Conservation (phyloP, 53 echinoderm and acorn worm genomes). For the Arbacia lixula region DNA sequence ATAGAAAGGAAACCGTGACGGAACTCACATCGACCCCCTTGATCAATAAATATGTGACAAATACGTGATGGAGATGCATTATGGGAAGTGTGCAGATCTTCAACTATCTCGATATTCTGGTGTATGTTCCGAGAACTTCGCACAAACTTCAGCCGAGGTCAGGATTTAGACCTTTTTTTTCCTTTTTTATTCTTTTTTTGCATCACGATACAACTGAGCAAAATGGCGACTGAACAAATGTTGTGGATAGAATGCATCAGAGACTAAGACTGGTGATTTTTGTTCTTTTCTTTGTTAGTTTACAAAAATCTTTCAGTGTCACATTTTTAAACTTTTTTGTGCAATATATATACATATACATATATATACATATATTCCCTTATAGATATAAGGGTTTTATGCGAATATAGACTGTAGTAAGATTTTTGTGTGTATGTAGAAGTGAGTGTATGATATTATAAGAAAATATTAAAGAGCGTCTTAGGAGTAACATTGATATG, state of each 20-base stretch:
- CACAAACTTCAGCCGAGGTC: too few relatives aligned
- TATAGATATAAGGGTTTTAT: constrained; percentile 43
- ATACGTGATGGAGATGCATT: too few relatives aligned
- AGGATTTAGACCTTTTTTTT: too few relatives aligned
- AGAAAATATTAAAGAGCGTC: constrained; percentile 43
- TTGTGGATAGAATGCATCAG: not conserved
- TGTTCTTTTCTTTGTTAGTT: constrained; percentile 16
- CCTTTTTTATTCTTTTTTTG: too few relatives aligned
- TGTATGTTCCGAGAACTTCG: too few relatives aligned
- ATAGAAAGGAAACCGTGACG: too few relatives aligned
- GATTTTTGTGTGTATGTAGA: constrained; percentile 54
- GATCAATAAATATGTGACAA: too few relatives aligned
- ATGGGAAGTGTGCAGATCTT: too few relatives aligned
- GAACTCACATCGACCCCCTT: too few relatives aligned
- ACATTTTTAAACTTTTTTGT: constrained; percentile 57
- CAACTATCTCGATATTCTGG: too few relatives aligned
- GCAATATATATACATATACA: constrained; percentile 52
- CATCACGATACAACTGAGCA: constrained; percentile 5
- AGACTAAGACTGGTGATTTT: constrained; percentile 3
- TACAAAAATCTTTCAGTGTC: constrained; percentile 46
- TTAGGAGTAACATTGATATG: constrained; percentile 43
- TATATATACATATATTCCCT: constrained; percentile 45
- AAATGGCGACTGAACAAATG: constrained; percentile 20
- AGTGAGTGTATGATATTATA: constrained; percentile 47
- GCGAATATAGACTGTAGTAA: constrained; percentile 50